Base-by-base conservation (phyloP, 2,888 invertebrate genomes). In the Agrilus cyanescens region DNA sequence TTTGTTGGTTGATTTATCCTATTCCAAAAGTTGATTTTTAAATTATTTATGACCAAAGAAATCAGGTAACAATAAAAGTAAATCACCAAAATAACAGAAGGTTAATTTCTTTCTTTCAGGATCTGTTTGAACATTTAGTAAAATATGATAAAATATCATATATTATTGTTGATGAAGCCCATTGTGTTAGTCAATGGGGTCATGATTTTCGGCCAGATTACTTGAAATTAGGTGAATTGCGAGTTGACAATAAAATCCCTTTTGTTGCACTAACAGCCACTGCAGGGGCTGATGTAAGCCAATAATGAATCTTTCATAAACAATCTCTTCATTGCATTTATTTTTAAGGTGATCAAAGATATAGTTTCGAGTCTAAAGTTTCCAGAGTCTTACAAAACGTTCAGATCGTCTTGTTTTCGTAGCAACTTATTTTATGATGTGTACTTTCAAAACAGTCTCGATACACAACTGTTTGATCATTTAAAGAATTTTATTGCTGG, bases 111-210 rank as follows among this genome's bases (percentile, higher is more conserved):
- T 46, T 30, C 44, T 62, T 65, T 33, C 50, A 75, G 72, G 69
- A 71, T 35, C 63, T 89, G 2, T 69, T 86, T 46, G 72, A 76
- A 16, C 76, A 80, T 54, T 67, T 95, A 52, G 68, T 79, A 42
- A 82, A 81, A 55, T 78, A 79, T 57, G 77, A 84, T 42, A 82
- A 88, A 59, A 67, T 98, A 4, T 83, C 86, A 0, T 93, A 89
- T 64, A 80, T 98, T 55, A 84, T 95, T 15, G 85, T 98, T 10
- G 98, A 99, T 68, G 98, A 99, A 70, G 95, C 94, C 2, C 95
- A 95, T 68, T 95, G 95, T 70, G 91, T 98, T 0, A 94, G 93
- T 56, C 87, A 97, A 57, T 99, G 97, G 98, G 98, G 98, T 0
- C 97, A 97, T 68, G 96, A 97, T 66, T 98, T 98, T 64, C 74